Evolutionary conservation across 2,888 invertebrate species (phyloP).

Genomic region (Harpalus rufipes): DNA sequence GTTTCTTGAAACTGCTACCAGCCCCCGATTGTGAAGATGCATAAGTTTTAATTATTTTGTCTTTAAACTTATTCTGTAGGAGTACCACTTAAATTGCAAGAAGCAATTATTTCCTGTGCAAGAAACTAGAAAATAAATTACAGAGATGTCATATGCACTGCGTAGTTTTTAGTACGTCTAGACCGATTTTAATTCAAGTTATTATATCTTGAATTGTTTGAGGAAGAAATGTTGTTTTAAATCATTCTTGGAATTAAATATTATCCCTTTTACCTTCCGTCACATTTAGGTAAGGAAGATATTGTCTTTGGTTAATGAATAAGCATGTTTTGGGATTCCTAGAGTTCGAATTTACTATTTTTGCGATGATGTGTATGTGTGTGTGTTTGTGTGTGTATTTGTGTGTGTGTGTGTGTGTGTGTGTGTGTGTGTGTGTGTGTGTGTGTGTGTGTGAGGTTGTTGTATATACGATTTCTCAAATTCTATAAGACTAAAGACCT

Average conservation of each 20-base stretch:
- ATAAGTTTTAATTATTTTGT: constrained; percentile 25
- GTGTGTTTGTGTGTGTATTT: no score
- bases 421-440: no score
- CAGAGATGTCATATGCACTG: background rate
- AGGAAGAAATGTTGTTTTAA: background rate
- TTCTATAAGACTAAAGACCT: no score
- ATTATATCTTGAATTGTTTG: background rate
- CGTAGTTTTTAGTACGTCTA: background rate
- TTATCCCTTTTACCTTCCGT: no score
- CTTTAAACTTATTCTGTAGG: constrained; percentile 6
- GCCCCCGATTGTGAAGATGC: background rate
- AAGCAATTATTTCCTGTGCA: background rate
- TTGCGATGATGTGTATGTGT: no score
- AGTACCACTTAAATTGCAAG: background rate
- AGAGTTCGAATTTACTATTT: no score
- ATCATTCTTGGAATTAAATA: background rate
- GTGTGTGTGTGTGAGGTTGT: no score
- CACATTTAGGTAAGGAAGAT: no score
- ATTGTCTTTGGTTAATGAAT: no score
- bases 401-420: no score
- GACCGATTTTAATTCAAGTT: constrained; percentile 11
- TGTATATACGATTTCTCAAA: no score
- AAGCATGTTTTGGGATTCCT: no score
- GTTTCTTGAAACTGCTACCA: constrained; percentile 22
- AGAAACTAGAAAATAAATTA: background rate